Evolutionary conservation across 2,888 invertebrate species (phyloP), one percentile per base, ranked within the genome.

Genomic region (Thecocarcelia acutangulata): DNA sequence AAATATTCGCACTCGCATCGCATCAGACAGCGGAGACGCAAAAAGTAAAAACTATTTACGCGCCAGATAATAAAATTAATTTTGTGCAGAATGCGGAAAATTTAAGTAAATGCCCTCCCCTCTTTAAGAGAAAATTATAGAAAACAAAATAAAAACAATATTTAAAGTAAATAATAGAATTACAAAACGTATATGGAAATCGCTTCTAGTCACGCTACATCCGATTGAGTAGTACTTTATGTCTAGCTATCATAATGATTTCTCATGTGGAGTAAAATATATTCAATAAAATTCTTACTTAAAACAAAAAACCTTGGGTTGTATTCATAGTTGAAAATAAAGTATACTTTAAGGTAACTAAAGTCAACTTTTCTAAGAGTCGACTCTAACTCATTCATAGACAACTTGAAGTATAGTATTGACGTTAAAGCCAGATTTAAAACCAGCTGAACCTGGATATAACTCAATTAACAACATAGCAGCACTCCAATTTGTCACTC

Each of bases 41-140:
- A 40, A 56, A 59, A 42, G 12, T 24, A 70, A 46, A 77, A 82
- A 85, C 83, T 84, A 84, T 85, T 86, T 88, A 86, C 87, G 86
- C 89, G 88, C 88, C 88, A 87, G 83, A 86, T 86, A 89, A 87
- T 88, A 75, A 82, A 82, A 82, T 82, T 82, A 82, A 82, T 70
- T 78, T 78, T 70, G 48, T 86, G 52, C 69, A 83, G 88, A 88
- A 89, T 88, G 88, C 89, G 89, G 88, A 88, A 88, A 88, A 86
- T 88, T 85, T 77, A 59, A 72, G 64, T 68, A 52, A 72, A 68
- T 73, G 44, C 15, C 68, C 69, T 61, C 48, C 72, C 40, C 54
- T 66, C 54, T 44, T 50, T 12, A 33, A 50, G 58, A 64, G 50
- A 70, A 80, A 75, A 64, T 58, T 48, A 59, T 58, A 66, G 24